Evolutionary conservation across 2,797 vertebrate genomes (phyloP), one percentile per base, ranked within the genome.

Genomic region (Clarias fuscus): DNA sequence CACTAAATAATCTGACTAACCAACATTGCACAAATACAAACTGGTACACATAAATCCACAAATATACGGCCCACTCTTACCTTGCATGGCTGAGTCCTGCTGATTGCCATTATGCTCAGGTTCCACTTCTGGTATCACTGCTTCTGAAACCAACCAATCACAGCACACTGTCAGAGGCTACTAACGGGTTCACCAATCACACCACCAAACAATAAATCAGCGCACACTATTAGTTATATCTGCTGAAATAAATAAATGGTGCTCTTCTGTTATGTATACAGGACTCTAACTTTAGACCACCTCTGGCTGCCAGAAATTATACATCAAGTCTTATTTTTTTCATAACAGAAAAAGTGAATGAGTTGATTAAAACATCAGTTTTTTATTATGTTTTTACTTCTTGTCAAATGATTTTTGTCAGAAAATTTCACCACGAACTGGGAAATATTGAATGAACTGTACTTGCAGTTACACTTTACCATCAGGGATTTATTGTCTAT

Each of bases 61-160:
- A 43, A 14, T 72, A 72, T 48, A 30, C 7, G 58, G 17, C 13
- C 6, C 13, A 37, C 43, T 61, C 61, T 90, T 86, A 97, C 97
- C 97, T 96, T 96, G 96, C 93, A 96, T 95, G 86, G 95, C 92
- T 84, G 96, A 93, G 87, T 97, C 96, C 86, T 96, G 96, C 89
- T 94, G 94, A 85, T 92, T 96, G 64, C 94, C 95, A 7, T 94
- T 96, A 91, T 95, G 96, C 92, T 97, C 96, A 87, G 93, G 90
- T 90, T 97, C 96, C 90, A 94, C 94, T 6, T 97, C 96, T 85
- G 96, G 95, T 90, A 96, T 96, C 90, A 94, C 96, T 90, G 95
- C 94, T 83, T 97, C 97, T 97, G 92, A 91, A 96, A 95, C 81
- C 91, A 62, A 86, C 73, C 59, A 86, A 20, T 62, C 77, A 30